Evolutionary conservation across 2,888 invertebrate species (phyloP), one percentile per base, ranked within the genome.

Genomic region (Lysandra bellargus): DNA sequence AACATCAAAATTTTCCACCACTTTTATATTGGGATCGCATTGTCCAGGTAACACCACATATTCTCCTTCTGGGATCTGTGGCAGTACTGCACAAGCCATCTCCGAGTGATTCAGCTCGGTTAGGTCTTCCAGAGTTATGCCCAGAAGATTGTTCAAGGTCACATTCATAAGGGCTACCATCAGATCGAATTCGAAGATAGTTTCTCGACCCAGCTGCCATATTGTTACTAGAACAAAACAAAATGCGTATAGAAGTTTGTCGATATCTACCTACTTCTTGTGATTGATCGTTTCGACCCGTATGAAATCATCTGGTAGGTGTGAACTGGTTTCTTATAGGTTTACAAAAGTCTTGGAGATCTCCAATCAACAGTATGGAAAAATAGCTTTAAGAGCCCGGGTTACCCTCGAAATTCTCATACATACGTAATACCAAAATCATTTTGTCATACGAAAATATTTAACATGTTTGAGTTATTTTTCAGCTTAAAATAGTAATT

Each of bases 41-140:
- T 85, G 87, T 80, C 93, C 94, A 9, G 89, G 85, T 4, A 94
- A 79, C 2, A 93, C 81, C 1, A 94, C 84, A 0, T 88, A 84
- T 23, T 90, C 83, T 2, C 89, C 91, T 2, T 85, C 82, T 1
- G 82, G 81, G 3, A 93, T 88, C 1, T 83, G 81, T 0, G 93
- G 92, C 0, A 93, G 83, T 0, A 81, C 78, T 60, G 83, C 86
- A 81, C 94, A 94, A 9, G 89, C 87, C 0, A 60, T 61, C 0
- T 87, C 88, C 0, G 87, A 84, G 44, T 90, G 91, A 17, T 88
- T 85, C 0, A 90, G 81, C 0, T 44, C 1, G 4, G 81, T 78
- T 2, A 93, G 82, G 0, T 86, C 80, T 0, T 79, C 77, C 5
- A 86, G 40, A 0, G 81, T 80, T 57, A 92, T 82, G 1, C 84